Evolutionary conservation across 2,113 vertebrate genomes (phyloP).

Genomic region (Rhombomys opimus): DNA sequence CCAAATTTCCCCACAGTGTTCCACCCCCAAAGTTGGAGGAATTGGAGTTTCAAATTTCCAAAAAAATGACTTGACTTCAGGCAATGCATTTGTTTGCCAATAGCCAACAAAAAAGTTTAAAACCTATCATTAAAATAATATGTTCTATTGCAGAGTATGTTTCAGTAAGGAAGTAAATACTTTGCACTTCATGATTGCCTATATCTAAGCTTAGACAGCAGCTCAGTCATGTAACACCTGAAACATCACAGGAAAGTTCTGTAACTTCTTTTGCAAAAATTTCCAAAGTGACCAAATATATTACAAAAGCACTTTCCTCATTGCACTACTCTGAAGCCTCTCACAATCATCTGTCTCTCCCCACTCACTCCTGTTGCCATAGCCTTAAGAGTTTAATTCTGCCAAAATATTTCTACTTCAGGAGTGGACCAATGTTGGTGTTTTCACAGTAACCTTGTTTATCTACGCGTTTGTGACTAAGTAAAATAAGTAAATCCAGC

Average conservation of each 20-base stretch:
- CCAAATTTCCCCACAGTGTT: background rate
- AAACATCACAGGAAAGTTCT: background rate
- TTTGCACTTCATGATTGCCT: background rate
- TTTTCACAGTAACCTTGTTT: background rate
- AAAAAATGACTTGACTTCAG: background rate
- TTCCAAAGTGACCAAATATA: background rate
- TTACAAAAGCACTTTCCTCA: background rate
- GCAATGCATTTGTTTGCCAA: background rate
- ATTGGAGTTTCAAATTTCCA: background rate
- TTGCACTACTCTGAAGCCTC: background rate
- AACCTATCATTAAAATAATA: background rate
- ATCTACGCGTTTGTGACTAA: background rate
- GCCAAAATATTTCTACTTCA: background rate
- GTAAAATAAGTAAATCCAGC: background rate
- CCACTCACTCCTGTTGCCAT: background rate
- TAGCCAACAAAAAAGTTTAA: background rate
- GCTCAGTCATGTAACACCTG: background rate
- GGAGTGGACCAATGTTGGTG: background rate
- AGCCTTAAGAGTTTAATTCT: background rate
- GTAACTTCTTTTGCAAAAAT: background rate
- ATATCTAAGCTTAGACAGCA: background rate
- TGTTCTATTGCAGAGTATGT: background rate
- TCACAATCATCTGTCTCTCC: background rate
- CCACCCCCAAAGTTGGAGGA: background rate
- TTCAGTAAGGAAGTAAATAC: background rate